Conservation (phyloP, 1,140 invertebrate species). For the Leptoteleia sp. region DNA sequence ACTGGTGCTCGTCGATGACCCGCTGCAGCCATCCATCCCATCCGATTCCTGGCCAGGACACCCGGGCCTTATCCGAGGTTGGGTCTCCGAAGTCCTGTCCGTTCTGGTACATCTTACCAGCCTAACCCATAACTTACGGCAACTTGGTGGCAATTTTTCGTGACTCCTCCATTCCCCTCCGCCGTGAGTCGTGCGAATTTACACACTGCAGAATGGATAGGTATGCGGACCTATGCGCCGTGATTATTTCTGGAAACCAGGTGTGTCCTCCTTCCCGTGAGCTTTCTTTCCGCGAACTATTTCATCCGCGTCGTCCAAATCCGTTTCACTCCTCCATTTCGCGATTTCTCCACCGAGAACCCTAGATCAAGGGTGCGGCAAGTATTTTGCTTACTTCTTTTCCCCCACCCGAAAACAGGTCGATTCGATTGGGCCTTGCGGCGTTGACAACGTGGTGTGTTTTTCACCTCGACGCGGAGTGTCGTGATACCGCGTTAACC, state of each 20-base stretch:
- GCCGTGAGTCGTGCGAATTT: neutral
- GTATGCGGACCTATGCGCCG: conserved; percentile 5
- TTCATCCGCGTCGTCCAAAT: too few species aligned
- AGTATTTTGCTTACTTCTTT: too few species aligned
- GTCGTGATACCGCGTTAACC: conserved; percentile 71
- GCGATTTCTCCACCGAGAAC: too few species aligned
- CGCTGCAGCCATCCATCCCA: conserved; percentile 72
- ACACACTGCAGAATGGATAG: neutral
- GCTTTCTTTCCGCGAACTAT: conserved; percentile 1
- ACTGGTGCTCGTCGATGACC: conserved; percentile 49
- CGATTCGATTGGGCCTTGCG: too few species aligned
- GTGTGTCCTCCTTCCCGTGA: conserved; percentile 50
- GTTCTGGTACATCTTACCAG: conserved; percentile 40
- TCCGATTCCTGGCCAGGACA: conserved; percentile 66
- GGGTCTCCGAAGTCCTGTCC: conserved; percentile 36
- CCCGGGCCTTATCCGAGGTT: conserved; percentile 25
- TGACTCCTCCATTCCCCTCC: neutral
- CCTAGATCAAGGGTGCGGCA: too few species aligned
- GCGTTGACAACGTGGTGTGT: too few species aligned
- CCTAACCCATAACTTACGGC: conserved; percentile 30
- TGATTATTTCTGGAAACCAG: conserved; percentile 72
- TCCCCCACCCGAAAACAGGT: too few species aligned
- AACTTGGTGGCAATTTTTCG: too few species aligned
- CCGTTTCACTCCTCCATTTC: too few species aligned
- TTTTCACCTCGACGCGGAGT: conserved; percentile 23